Conservation (phyloP, 2,888 invertebrate species). For the Drosophila parthenogenetica region DNA sequence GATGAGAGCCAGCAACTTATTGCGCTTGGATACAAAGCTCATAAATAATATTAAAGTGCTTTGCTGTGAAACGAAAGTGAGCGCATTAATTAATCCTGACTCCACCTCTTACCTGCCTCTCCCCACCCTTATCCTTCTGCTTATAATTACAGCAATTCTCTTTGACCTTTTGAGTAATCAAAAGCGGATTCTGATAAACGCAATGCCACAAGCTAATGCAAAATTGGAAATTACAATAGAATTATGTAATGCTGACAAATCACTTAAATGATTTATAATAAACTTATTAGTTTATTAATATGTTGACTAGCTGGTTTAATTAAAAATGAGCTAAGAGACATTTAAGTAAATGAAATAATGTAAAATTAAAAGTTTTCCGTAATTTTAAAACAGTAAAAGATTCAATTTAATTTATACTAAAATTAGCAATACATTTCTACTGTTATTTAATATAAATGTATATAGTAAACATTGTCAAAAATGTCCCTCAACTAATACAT, state of each 20-base stretch:
- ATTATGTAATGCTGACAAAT: constrained; percentile 22
- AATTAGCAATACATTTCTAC: too few species aligned
- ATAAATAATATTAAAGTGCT: constrained; percentile 54
- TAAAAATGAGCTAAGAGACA: too few species aligned
- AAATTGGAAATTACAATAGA: constrained; percentile 4
- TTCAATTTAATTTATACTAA: too few species aligned
- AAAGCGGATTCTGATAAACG: constrained; percentile 25
- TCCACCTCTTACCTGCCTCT: neutral
- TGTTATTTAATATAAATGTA: too few species aligned
- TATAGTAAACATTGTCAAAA: too few species aligned
- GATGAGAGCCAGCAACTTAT: constrained; percentile 41
- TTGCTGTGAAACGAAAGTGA: constrained; percentile 15
- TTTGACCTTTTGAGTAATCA: constrained; percentile 30
- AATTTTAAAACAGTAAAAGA: too few species aligned
- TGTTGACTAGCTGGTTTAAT: neutral
- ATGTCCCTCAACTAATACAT: too few species aligned
- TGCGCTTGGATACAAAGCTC: constrained; percentile 30
- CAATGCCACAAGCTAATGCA: constrained; percentile 19
- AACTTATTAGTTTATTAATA: neutral
- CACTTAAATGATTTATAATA: constrained; percentile 9
- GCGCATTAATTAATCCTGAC: constrained; percentile 20
- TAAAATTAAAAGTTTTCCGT: too few species aligned
- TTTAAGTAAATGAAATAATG: too few species aligned
- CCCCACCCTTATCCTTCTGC: neutral
- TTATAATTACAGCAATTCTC: constrained; percentile 28